A percentile compares a stretch with the other conserved stretches of the same genome.
These are phyloP conservation scores for Hemicrepidius hirtus DNA, from an alignment of 2,888 invertebrate genomes.

Conservation along the genomic window DNA sequence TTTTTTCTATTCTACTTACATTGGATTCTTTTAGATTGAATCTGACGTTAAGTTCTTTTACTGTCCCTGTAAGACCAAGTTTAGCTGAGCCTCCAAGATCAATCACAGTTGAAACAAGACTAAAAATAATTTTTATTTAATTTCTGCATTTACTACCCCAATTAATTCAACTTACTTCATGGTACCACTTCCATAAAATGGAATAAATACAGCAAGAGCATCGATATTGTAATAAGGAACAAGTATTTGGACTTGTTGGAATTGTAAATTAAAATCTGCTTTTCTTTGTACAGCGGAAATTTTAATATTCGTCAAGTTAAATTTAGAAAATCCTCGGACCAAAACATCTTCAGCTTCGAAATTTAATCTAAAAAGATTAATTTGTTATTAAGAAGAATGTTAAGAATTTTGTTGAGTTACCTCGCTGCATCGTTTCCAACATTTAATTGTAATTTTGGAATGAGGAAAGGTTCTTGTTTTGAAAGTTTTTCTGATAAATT, in stretches of 20 bases:
- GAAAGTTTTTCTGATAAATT: constrained; percentile 5
- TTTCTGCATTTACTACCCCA: not conserved
- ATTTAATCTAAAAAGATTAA: constrained; percentile 7
- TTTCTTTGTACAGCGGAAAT: constrained; percentile 19
- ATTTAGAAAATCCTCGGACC: constrained; percentile 37
- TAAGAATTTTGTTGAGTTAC: no score
- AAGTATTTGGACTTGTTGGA: constrained; percentile 21
- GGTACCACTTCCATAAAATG: constrained; percentile 36
- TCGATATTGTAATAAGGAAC: constrained; percentile 22
- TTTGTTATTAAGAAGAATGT: no score
- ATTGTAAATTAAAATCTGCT: constrained; percentile 11
- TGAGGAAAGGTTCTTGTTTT: constrained; percentile 8
- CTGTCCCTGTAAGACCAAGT: not conserved
- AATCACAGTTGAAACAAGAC: not conserved
- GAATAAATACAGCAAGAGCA: constrained; percentile 21
- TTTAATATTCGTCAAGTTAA: constrained; percentile 29
- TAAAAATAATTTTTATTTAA: not conserved
- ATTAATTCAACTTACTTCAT: constrained; percentile 31
- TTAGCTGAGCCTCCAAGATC: constrained; percentile 6
- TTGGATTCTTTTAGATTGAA: constrained; percentile 9
- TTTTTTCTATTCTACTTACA: not conserved
- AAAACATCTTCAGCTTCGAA: constrained; percentile 27
- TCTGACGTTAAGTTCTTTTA: constrained; percentile 9
- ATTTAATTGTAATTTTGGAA: not conserved
- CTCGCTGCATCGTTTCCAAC: constrained; percentile 2